These are phyloP conservation scores for Capitulum mitella DNA, from an alignment of 2,888 invertebrate genomes.

Conservation along the genomic window DNA sequence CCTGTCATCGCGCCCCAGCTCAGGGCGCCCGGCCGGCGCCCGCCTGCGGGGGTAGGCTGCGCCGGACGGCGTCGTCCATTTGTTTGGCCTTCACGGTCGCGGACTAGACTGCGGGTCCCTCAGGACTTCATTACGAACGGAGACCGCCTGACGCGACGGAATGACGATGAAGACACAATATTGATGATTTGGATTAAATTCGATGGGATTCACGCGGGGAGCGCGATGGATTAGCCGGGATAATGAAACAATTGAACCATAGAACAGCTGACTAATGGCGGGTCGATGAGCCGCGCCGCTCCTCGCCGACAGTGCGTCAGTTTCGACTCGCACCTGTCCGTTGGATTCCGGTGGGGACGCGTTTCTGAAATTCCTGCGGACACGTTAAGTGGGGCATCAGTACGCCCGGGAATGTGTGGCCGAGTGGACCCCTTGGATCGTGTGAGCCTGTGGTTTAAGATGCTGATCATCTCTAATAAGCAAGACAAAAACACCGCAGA, in stretches of 20 bases:
- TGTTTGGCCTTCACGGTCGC: background rate
- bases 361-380: background rate
- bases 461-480: background rate
- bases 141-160: background rate
- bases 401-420: background rate
- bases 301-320: background rate
- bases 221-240: background rate
- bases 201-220: background rate
- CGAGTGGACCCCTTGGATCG: too few relatives aligned
- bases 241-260: constrained; percentile 14
- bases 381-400: background rate
- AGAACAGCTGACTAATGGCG: background rate
- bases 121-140: background rate
- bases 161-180: constrained; percentile 1
- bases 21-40: background rate
- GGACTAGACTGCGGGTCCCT: too few relatives aligned
- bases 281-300: background rate
- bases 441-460: too few relatives aligned
- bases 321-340: background rate
- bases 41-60: background rate
- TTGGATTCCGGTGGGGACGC: background rate
- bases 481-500: background rate
- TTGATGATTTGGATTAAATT: constrained; percentile 21
- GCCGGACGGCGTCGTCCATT: too few relatives aligned
- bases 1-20: background rate